phyloP scores from a whole-genome alignment of 1,140 invertebrate species.

The Calosoma granatense region DNA sequence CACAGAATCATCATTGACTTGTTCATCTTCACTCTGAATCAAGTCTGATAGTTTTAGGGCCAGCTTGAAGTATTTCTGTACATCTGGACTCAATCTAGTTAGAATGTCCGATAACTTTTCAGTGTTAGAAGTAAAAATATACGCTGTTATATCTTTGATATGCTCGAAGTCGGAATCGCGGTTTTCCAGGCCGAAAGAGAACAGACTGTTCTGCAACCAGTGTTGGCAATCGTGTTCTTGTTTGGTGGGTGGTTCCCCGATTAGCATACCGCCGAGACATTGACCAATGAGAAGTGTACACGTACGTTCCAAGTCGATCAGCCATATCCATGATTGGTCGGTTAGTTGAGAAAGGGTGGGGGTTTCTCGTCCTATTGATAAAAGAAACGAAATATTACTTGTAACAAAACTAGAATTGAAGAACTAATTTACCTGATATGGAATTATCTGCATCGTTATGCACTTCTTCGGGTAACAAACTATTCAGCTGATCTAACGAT shows the following conservation, averaged over 20 bases:
- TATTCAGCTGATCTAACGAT: slow-evolving; percentile 43
- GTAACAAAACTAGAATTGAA: slow-evolving; percentile 3
- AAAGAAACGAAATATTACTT: slow-evolving; percentile 1
- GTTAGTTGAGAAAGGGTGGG: slow-evolving; percentile 36
- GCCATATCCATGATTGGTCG: slow-evolving; percentile 46
- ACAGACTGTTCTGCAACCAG: slow-evolving; percentile 45
- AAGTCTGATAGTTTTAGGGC: not conserved
- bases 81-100: not conserved
- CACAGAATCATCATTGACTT: slow-evolving; percentile 14
- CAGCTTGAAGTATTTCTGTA: not conserved
- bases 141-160: slow-evolving; percentile 15
- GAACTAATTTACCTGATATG: slow-evolving; percentile 19
- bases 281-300: slow-evolving; percentile 50
- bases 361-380: slow-evolving; percentile 33
- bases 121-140: slow-evolving; percentile 13
- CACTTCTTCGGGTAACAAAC: slow-evolving; percentile 36
- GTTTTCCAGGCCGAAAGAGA: slow-evolving; percentile 43
- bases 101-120: not conserved
- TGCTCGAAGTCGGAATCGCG: slow-evolving; percentile 15
- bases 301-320: slow-evolving; percentile 49
- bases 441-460: slow-evolving; percentile 26
- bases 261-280: slow-evolving; percentile 46
- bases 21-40: not conserved
- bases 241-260: slow-evolving; percentile 36
- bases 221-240: slow-evolving; percentile 38